Conservation (phyloP, 2,113 vertebrate genomes). For the Channa maculata region DNA sequence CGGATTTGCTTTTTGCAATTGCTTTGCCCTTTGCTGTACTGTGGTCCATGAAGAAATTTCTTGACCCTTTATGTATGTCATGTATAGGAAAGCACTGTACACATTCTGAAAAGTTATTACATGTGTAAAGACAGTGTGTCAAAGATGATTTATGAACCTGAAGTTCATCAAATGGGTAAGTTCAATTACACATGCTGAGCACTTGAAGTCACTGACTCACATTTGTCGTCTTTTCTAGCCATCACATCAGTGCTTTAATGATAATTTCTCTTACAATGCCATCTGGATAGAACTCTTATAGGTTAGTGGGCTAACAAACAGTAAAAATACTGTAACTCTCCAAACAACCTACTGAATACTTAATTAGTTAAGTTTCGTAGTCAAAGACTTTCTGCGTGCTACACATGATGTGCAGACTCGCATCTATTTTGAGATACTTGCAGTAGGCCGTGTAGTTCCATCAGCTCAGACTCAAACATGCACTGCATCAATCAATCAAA, state of each 20-base stretch:
- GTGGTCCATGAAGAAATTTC: too few species aligned
- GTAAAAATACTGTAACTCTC: neutral
- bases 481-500: neutral
- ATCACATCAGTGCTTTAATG: neutral
- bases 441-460: slow-evolving; percentile 1
- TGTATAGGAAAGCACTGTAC: too few species aligned
- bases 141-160: too few species aligned
- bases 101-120: too few species aligned
- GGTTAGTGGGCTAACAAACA: slow-evolving; percentile 47
- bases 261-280: neutral
- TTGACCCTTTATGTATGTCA: too few species aligned
- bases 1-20: too few species aligned
- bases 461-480: neutral
- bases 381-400: slow-evolving; percentile 25
- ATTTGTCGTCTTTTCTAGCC: neutral
- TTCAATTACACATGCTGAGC: too few species aligned
- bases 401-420: slow-evolving; percentile 11
- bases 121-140: too few species aligned
- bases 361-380: slow-evolving; percentile 36
- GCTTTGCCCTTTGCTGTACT: too few species aligned
- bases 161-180: too few species aligned
- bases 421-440: slow-evolving; percentile 5
- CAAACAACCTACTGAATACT: slow-evolving; percentile 54
- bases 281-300: slow-evolving; percentile 25
- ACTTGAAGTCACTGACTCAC: too few species aligned